A percentile compares a stretch with the other conserved stretches of the same genome.
Evolutionary conservation across 2,888 invertebrate species (phyloP).

Genomic region (Mythimna impura): DNA sequence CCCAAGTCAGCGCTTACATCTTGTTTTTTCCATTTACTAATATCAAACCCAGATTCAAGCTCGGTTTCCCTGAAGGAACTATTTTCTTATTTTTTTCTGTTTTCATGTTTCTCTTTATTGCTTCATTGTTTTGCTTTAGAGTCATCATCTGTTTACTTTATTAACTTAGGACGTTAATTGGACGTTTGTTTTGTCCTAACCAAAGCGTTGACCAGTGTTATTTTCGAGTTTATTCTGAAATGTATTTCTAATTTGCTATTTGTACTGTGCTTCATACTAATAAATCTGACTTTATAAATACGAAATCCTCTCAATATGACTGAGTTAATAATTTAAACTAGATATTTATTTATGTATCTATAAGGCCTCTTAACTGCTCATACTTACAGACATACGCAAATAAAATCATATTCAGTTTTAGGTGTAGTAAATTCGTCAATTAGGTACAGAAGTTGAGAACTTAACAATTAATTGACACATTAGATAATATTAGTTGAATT

Average conservation of each 20-base stretch:
- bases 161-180: background rate
- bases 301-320: background rate
- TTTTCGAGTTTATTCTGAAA: background rate
- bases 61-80: conserved; percentile 24
- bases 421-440: no score
- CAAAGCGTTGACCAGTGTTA: background rate
- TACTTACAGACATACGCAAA: background rate
- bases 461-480: no score
- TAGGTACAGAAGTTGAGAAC: no score
- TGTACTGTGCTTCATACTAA: background rate
- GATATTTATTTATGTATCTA: no score
- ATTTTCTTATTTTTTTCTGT: conserved; percentile 20
- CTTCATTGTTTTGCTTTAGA: conserved; percentile 14
- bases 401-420: no score
- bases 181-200: background rate
- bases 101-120: conserved; percentile 10
- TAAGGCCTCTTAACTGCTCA: no score
- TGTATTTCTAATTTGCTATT: background rate
- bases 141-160: background rate
- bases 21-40: conserved; percentile 56
- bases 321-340: background rate
- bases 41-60: conserved; percentile 50
- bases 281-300: background rate
- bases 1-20: conserved; percentile 61
- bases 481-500: no score